Conservation (phyloP, 1,140 invertebrate species). For the Plodia interpunctella region DNA sequence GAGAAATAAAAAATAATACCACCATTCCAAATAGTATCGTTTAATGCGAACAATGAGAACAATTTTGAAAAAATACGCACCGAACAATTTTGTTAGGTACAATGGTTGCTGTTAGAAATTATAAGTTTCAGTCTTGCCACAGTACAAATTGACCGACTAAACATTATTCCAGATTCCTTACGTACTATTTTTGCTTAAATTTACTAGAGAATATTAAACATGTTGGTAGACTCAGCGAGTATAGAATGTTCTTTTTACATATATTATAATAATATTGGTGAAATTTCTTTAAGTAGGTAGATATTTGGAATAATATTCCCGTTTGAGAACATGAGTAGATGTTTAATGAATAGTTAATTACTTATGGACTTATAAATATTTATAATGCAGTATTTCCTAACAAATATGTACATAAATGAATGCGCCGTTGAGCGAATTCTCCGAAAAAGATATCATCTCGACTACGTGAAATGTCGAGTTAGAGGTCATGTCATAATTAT, state of each 20-base stretch:
- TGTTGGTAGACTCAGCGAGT: not conserved
- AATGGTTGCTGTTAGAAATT: constrained; percentile 42
- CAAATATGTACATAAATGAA: constrained; percentile 5
- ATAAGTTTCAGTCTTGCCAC: constrained; percentile 53
- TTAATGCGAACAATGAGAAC: constrained; percentile 61
- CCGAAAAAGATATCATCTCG: not conserved
- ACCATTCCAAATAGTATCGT: constrained; percentile 30
- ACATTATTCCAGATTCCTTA: constrained; percentile 12
- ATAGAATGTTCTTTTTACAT: not conserved
- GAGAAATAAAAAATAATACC: constrained; percentile 2
- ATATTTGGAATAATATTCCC: not conserved
- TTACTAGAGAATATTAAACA: not conserved
- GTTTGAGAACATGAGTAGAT: not conserved
- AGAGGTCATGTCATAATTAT: constrained; percentile 2
- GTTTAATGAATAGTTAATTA: constrained; percentile 8
- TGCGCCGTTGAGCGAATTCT: not conserved
- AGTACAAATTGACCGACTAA: constrained; percentile 57
- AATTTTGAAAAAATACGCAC: constrained; percentile 63
- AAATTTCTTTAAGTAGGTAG: not conserved
- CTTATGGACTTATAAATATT: constrained; percentile 12
- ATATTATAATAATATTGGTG: no score
- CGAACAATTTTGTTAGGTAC: constrained; percentile 35
- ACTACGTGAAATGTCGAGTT: not conserved
- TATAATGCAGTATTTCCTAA: constrained; percentile 4
- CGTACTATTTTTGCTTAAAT: not conserved